phyloP scores from a whole-genome alignment of 2,797 vertebrate genomes.

The Halcyon leucocephala region DNA sequence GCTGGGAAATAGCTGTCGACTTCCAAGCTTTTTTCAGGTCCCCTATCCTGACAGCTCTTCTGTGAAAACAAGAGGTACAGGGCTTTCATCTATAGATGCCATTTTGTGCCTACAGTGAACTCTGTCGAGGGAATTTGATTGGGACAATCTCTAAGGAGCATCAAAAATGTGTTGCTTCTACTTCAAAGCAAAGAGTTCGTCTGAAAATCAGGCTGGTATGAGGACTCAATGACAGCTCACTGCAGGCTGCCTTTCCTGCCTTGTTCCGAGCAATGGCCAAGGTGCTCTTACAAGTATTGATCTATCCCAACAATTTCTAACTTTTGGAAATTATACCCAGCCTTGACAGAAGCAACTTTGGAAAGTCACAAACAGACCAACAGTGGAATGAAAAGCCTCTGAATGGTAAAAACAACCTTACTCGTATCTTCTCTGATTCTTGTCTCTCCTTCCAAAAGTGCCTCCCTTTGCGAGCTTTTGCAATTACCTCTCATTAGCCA shows the following conservation, averaged over 20 bases:
- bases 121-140: background rate
- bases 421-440: background rate
- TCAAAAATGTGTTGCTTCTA: background rate
- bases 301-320: background rate
- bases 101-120: background rate
- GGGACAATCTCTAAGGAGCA: background rate
- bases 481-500: slow-evolving; percentile 49
- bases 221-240: background rate
- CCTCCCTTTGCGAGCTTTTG: background rate
- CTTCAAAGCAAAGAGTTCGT: background rate
- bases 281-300: background rate
- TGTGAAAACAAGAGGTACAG: background rate
- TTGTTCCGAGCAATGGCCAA: background rate
- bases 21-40: background rate
- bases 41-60: background rate
- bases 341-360: background rate
- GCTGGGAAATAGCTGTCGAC: background rate
- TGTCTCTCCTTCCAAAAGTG: slow-evolving; percentile 1
- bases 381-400: background rate
- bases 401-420: background rate
- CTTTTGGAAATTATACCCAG: background rate
- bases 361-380: background rate
- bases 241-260: background rate
- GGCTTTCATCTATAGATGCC: background rate
- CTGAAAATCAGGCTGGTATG: rapidly evolving